Conservation (phyloP, 2,888 invertebrate genomes). For the Ecdyonurus torrentis region DNA sequence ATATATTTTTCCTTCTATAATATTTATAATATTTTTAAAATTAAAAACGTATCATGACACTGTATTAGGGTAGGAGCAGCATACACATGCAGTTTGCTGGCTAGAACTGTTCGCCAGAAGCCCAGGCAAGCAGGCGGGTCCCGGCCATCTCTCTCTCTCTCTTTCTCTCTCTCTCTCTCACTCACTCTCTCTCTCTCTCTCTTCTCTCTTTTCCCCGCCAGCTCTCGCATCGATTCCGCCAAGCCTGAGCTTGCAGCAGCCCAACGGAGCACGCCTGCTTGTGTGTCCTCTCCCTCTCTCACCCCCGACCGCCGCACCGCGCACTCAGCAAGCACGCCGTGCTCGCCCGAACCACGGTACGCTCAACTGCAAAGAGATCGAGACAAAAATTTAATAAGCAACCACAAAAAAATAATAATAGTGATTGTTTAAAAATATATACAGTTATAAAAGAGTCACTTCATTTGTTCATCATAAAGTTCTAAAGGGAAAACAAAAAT, state of each 20-base stretch:
- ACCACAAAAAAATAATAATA: too few relatives aligned
- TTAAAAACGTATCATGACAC: too few relatives aligned
- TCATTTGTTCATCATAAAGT: too few relatives aligned
- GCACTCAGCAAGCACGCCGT: neutral
- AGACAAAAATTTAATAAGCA: too few relatives aligned
- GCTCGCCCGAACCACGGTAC: neutral
- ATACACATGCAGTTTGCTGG: neutral
- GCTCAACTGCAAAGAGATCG: neutral
- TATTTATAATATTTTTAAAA: too few relatives aligned
- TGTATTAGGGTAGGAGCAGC: too few relatives aligned
- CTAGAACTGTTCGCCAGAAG: neutral
- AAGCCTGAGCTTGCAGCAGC: neutral
- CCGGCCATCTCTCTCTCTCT: neutral
- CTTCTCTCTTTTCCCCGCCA: neutral
- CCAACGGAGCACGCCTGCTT: neutral
- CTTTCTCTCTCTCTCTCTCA: neutral
- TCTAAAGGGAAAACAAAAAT: too few relatives aligned
- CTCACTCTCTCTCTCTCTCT: neutral
- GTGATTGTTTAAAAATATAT: too few relatives aligned
- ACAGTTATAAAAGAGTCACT: too few relatives aligned
- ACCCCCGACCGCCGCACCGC: neutral
- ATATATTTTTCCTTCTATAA: too few relatives aligned
- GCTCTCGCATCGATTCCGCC: neutral
- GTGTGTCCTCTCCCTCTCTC: neutral
- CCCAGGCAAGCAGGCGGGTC: neutral